These are phyloP conservation scores for Luehdorfia chinensis DNA, from an alignment of 1,140 invertebrate genomes.

Conservation along the genomic window DNA sequence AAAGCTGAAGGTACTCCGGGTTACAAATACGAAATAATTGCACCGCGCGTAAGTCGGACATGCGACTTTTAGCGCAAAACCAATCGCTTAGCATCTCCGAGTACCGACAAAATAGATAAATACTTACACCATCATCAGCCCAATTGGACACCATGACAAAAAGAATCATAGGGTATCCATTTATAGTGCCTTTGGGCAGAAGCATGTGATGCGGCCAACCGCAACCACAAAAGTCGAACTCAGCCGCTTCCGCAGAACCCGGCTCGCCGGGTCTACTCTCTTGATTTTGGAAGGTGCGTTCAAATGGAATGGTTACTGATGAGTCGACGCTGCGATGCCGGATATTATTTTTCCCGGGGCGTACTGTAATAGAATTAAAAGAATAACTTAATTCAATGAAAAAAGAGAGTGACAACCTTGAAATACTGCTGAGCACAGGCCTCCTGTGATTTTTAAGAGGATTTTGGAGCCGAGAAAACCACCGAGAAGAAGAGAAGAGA, in stretches of 20 bases:
- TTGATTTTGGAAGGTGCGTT: conserved; percentile 82
- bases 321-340: conserved; percentile 80
- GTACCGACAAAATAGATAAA: conserved; percentile 51
- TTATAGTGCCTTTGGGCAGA: conserved; percentile 83
- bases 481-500: too few relatives aligned
- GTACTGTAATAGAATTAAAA: conserved; percentile 58
- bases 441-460: too few relatives aligned
- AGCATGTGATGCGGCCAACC: conserved; percentile 93
- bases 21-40: too few relatives aligned
- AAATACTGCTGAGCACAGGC: too few relatives aligned
- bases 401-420: too few relatives aligned
- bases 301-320: conserved; percentile 85
- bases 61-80: too few relatives aligned
- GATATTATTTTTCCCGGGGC: conserved; percentile 81
- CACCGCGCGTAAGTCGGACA: too few relatives aligned
- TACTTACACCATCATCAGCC: conserved; percentile 79
- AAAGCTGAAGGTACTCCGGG: too few relatives aligned
- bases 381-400: too few relatives aligned
- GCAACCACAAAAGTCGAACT: conserved; percentile 90
- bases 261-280: conserved; percentile 76
- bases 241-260: conserved; percentile 71
- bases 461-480: too few relatives aligned
- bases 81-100: too few relatives aligned
- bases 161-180: conserved; percentile 83
- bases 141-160: conserved; percentile 91